Conservation (phyloP, 92 coral and sea anemone species). For the Diadumene lineata region DNA sequence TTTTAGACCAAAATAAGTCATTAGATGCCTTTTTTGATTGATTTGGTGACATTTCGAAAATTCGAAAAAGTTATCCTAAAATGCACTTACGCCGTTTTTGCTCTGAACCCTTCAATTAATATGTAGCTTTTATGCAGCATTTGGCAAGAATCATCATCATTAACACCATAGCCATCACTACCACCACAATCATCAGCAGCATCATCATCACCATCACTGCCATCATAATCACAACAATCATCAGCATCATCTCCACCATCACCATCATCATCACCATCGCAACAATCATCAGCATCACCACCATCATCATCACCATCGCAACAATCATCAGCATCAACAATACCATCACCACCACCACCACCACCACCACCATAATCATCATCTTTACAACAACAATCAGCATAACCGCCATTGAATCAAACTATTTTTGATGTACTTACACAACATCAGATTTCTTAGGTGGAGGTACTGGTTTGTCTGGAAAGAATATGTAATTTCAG, state of each 20-base stretch:
- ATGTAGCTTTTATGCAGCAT: too few relatives aligned
- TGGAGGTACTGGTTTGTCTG: slow-evolving; percentile 54
- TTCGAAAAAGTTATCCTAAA: too few relatives aligned
- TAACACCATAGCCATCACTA: too few relatives aligned
- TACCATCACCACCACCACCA: not conserved
- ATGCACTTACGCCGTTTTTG: too few relatives aligned
- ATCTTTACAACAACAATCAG: not conserved
- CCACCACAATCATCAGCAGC: too few relatives aligned
- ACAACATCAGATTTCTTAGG: slow-evolving; percentile 64
- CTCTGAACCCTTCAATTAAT: too few relatives aligned
- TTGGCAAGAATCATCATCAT: too few relatives aligned
- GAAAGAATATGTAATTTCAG: not conserved
- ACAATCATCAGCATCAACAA: not conserved
- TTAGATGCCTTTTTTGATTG: too few relatives aligned
- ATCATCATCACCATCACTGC: not conserved
- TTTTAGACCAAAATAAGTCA: too few relatives aligned
- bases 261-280: not conserved
- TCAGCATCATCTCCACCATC: not conserved
- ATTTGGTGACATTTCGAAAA: too few relatives aligned
- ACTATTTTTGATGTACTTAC: slow-evolving; percentile 39
- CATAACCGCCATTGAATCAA: not conserved
- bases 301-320: not conserved
- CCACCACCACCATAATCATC: not conserved
- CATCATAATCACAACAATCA: not conserved
- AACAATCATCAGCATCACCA: not conserved